phyloP scores from a whole-genome alignment of 2,888 invertebrate species.

The Amphipoea oculea region DNA sequence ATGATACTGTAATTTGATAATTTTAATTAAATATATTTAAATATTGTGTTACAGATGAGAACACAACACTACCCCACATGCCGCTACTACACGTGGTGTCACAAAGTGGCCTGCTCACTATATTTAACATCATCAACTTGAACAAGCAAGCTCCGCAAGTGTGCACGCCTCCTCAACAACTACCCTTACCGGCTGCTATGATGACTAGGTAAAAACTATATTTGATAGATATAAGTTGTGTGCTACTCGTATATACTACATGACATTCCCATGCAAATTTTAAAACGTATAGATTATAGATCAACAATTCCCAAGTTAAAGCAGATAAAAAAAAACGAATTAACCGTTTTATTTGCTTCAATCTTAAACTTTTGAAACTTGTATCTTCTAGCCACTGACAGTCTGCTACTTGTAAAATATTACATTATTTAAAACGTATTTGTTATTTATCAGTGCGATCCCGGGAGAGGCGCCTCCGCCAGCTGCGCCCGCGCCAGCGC shows the following conservation, averaged over 20 bases:
- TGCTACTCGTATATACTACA: not conserved
- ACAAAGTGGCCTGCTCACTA: conserved; percentile 94
- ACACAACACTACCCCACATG: conserved; percentile 92
- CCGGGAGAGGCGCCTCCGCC: conserved; percentile 75
- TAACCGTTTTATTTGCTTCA: not conserved
- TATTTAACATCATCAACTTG: conserved; percentile 94
- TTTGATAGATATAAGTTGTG: not conserved
- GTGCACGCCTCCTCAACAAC: conserved; percentile 91
- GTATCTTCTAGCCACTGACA: no score
- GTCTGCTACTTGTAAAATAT: no score
- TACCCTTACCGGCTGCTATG: conserved; percentile 78
- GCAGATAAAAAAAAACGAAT: not conserved
- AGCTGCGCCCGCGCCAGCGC: conserved; percentile 57
- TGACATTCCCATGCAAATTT: not conserved
- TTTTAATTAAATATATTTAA: not conserved
- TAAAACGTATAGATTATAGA: not conserved
- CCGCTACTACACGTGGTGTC: conserved; percentile 95
- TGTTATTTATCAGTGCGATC: conserved; percentile 64
- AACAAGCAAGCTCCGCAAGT: conserved; percentile 90
- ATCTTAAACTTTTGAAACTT: not conserved
- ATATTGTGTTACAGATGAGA: conserved; percentile 86
- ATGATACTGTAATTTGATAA: not conserved
- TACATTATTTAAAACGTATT: no score
- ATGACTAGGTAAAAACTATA: conserved; percentile 74
- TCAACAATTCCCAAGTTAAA: not conserved